phyloP scores from a whole-genome alignment of 2,113 vertebrate species.

The Rana temporaria region DNA sequence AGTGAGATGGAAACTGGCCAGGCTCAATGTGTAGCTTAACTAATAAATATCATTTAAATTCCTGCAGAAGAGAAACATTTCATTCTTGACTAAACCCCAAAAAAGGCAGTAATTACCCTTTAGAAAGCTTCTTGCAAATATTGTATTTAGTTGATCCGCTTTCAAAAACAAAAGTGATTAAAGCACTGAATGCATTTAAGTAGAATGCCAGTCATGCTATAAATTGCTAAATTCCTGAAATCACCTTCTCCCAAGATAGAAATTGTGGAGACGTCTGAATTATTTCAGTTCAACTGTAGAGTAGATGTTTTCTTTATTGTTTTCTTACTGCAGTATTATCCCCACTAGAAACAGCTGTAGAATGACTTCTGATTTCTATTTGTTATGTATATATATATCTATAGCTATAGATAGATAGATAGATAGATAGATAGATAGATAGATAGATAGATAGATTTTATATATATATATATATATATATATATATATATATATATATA shows the following conservation, averaged over 20 bases:
- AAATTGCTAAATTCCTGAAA: conserved; percentile 51
- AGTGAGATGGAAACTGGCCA: background rate
- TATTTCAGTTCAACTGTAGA: background rate
- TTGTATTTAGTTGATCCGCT: conserved; percentile 42
- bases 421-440: no score
- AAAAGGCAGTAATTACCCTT: conserved; percentile 35
- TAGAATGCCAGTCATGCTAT: background rate
- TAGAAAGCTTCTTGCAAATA: conserved; percentile 39
- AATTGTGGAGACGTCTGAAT: background rate
- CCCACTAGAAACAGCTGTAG: no score
- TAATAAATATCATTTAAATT: conserved; percentile 23
- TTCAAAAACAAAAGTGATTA: conserved; percentile 35
- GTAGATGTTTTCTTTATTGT: background rate
- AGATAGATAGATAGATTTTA: no score
- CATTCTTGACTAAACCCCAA: conserved; percentile 28
- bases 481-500: no score
- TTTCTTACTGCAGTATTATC: background rate
- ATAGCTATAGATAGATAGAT: no score
- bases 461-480: no score
- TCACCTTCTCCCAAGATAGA: conserved; percentile 6
- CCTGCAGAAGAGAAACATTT: conserved; percentile 26
- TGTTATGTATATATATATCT: no score
- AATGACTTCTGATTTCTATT: no score
- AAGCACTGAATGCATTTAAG: conserved; percentile 27
- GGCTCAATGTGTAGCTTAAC: background rate